Percentiles rank a stretch among this genome's conserved stretches.
phyloP scores from a whole-genome alignment of 1,140 invertebrate genomes.

The Cheumatopsyche charites region DNA sequence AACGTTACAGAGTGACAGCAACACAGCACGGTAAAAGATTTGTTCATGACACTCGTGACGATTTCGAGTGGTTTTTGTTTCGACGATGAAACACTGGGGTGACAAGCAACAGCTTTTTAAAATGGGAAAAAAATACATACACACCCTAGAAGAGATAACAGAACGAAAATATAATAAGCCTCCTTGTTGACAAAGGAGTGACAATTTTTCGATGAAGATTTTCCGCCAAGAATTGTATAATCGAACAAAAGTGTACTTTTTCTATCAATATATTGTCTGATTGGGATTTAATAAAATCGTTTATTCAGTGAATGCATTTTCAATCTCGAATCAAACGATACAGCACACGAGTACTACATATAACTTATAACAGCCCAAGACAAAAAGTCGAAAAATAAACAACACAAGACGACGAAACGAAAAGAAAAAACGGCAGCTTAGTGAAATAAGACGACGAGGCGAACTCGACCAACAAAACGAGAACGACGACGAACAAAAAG shows the following conservation, averaged over 20 bases:
- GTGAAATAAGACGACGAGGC: no score
- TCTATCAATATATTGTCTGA: no score
- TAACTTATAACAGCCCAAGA: no score
- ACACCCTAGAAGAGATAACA: constrained; percentile 25
- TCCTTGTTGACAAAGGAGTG: background rate
- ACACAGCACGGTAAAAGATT: constrained; percentile 28
- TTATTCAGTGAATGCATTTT: constrained; percentile 25
- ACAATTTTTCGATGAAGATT: background rate
- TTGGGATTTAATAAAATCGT: constrained; percentile 20
- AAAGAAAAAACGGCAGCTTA: no score
- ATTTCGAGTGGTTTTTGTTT: constrained; percentile 31
- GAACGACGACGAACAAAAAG: background rate
- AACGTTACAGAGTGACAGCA: constrained; percentile 3
- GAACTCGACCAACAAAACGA: no score
- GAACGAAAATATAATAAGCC: constrained; percentile 17
- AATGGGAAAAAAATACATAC: background rate
- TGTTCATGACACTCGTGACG: constrained; percentile 33
- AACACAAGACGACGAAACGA: no score
- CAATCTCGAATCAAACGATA: constrained; percentile 15
- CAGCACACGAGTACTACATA: constrained; percentile 4
- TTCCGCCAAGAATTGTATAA: background rate
- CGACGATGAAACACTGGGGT: constrained; percentile 33
- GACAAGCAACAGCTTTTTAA: constrained; percentile 37
- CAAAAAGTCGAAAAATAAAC: no score
- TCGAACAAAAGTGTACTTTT: background rate